These are phyloP conservation scores for Labeo calbasu DNA, from an alignment of 2,797 vertebrate species.

Conservation along the genomic window DNA sequence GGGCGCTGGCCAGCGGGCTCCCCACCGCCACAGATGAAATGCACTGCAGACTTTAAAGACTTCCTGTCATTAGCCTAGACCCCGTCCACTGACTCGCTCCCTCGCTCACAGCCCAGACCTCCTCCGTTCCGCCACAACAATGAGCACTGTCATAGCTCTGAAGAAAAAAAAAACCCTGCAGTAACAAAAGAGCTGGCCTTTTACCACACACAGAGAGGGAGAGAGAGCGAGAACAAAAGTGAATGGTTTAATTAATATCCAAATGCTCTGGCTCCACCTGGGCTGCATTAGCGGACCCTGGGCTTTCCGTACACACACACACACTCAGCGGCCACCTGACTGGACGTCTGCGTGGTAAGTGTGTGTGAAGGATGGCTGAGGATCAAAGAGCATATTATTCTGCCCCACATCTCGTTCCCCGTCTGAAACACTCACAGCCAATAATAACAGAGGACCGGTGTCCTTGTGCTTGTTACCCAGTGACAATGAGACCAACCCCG, in stretches of 20 bases:
- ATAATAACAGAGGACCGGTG: slow-evolving; percentile 72
- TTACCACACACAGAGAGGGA: slow-evolving; percentile 77
- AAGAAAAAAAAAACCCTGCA: slow-evolving; percentile 75
- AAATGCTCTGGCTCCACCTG: slow-evolving; percentile 71
- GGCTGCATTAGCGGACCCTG: slow-evolving; percentile 70
- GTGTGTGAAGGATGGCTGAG: slow-evolving; percentile 70
- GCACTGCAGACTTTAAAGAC: slow-evolving; percentile 97
- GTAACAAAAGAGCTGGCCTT: slow-evolving; percentile 85
- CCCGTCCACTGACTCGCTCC: slow-evolving; percentile 81
- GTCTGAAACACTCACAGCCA: slow-evolving; percentile 69
- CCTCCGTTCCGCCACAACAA: slow-evolving; percentile 85
- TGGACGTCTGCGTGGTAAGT: slow-evolving; percentile 71
- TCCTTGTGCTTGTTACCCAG: slow-evolving; percentile 78
- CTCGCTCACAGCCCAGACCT: slow-evolving; percentile 79
- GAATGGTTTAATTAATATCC: slow-evolving; percentile 61
- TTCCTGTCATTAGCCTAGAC: slow-evolving; percentile 98
- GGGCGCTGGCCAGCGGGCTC: slow-evolving; percentile 88
- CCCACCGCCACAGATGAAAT: slow-evolving; percentile 94
- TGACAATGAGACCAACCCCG: slow-evolving; percentile 80
- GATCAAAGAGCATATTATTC: slow-evolving; percentile 82
- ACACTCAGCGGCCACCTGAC: slow-evolving; percentile 62
- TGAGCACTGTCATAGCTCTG: slow-evolving; percentile 82
- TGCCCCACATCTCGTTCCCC: slow-evolving; percentile 59
- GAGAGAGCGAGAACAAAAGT: slow-evolving; percentile 58
- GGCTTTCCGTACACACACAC: slow-evolving; percentile 62